Evolutionary conservation across 2,797 vertebrate genomes (phyloP).

Genomic region (Vespertilio murinus): DNA sequence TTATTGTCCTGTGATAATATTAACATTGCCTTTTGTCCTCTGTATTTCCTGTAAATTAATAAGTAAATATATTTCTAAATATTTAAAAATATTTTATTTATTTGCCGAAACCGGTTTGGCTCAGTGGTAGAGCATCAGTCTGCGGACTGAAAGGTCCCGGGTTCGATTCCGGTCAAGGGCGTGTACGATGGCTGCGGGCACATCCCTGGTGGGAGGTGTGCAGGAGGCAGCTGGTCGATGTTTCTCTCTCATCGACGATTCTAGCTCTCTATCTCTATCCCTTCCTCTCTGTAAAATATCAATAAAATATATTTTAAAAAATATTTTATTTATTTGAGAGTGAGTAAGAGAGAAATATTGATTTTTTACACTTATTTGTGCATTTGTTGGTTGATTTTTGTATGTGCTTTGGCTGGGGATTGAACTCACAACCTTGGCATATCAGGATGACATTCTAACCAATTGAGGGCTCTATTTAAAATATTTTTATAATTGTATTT

Average conservation of each 20-base stretch:
- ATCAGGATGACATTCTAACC: neutral
- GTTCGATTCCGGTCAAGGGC: too few species aligned
- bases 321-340: too few species aligned
- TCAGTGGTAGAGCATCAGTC: too few species aligned
- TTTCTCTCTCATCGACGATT: too few species aligned
- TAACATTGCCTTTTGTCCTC: neutral
- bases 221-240: too few species aligned
- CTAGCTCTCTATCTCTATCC: too few species aligned
- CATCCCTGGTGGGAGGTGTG: too few species aligned
- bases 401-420: neutral
- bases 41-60: neutral
- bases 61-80: neutral
- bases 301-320: too few species aligned
- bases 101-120: too few species aligned
- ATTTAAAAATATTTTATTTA: neutral
- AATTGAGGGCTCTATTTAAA: neutral
- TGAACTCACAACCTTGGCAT: neutral
- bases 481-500: slow-evolving; percentile 31
- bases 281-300: too few species aligned
- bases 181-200: too few species aligned
- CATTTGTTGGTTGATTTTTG: neutral
- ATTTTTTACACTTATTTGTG: neutral
- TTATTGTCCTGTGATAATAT: neutral
- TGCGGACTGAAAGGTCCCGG: too few species aligned
- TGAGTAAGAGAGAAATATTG: neutral